Percentiles rank a stretch among this genome's conserved stretches.
These are phyloP conservation scores for Nasonia oneida DNA, from an alignment of 2,888 invertebrate species.

Conservation along the genomic window DNA sequence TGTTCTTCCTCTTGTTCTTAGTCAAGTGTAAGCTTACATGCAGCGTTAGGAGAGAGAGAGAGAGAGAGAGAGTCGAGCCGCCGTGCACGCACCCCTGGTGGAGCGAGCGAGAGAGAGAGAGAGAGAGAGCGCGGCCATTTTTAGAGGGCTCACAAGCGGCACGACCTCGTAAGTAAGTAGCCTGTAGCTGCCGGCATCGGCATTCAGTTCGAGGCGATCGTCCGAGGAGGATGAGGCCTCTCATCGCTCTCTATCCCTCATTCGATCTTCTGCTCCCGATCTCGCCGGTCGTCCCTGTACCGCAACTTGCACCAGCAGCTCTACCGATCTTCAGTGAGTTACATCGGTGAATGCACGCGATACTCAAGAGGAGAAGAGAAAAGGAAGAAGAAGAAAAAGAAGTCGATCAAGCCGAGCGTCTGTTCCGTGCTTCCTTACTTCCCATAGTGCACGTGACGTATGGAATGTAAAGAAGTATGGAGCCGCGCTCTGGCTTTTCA, in stretches of 20 bases:
- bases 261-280: not conserved
- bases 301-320: not conserved
- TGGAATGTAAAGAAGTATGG: constrained; percentile 99
- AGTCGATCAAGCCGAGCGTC: constrained; percentile 80
- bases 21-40: constrained; percentile 79
- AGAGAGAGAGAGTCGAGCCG: constrained; percentile 7
- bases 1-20: constrained; percentile 38
- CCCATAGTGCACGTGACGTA: constrained; percentile 92
- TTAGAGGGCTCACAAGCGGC: constrained; percentile 75
- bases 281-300: not conserved
- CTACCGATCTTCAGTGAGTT: constrained; percentile 2
- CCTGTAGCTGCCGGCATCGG: constrained; percentile 50
- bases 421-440: constrained; percentile 98
- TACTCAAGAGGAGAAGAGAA: not conserved
- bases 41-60: constrained; percentile 41
- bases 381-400: not conserved
- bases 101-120: constrained; percentile 12
- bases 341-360: not conserved
- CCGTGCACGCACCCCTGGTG: constrained; percentile 46
- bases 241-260: not conserved
- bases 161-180: constrained; percentile 56
- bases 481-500: constrained; percentile 79
- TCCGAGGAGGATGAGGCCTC: constrained; percentile 50
- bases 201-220: constrained; percentile 62
- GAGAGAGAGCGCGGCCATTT: constrained; percentile 74